Evolutionary conservation across 2,113 vertebrate species (phyloP).

Genomic region (Malurus alboscapulatus): DNA sequence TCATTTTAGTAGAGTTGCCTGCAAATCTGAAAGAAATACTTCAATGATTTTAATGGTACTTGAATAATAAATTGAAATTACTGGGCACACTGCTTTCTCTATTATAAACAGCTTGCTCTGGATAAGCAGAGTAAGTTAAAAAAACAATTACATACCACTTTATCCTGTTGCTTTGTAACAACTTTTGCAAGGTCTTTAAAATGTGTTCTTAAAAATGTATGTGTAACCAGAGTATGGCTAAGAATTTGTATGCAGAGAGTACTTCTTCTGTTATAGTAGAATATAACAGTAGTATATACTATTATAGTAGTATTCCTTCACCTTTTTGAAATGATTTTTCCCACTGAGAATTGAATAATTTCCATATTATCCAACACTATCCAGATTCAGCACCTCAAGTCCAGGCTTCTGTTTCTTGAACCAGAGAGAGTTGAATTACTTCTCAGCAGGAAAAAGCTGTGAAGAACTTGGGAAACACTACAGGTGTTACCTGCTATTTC

Average conservation of each 20-base stretch:
- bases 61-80: conserved; percentile 15
- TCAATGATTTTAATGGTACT: background rate
- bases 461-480: background rate
- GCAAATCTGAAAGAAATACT: background rate
- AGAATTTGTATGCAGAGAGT: background rate
- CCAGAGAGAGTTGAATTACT: background rate
- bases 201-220: background rate
- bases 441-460: background rate
- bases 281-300: background rate
- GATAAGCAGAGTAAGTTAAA: background rate
- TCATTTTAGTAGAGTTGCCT: background rate
- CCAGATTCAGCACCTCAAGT: background rate
- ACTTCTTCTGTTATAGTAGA: background rate
- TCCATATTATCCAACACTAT: background rate
- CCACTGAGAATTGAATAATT: background rate
- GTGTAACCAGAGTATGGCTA: background rate
- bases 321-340: background rate
- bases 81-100: background rate
- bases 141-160: background rate
- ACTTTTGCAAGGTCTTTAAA: background rate
- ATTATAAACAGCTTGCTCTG: background rate
- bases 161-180: background rate
- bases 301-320: background rate
- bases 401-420: background rate
- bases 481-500: background rate